phyloP scores from a whole-genome alignment of 2,888 invertebrate genomes.

The Meiosimyza decipiens region DNA sequence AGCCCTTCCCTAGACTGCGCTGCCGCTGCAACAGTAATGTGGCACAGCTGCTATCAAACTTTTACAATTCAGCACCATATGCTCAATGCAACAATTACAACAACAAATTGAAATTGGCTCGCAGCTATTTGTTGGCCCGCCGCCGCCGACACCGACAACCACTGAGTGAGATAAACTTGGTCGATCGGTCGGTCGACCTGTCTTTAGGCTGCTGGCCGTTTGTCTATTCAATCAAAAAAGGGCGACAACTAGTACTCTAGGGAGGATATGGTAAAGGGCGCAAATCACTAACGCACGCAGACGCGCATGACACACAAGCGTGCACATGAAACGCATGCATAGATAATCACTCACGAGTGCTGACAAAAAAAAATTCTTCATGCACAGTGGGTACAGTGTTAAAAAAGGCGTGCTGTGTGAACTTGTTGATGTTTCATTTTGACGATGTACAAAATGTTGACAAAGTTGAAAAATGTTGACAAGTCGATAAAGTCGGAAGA shows the following conservation, averaged over 20 bases:
- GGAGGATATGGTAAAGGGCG: background rate
- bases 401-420: too few relatives aligned
- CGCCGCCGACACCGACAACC: background rate
- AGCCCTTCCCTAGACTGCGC: too few relatives aligned
- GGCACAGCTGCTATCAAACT: background rate
- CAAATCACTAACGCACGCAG: conserved; percentile 12
- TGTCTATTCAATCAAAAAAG: conserved; percentile 23
- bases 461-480: too few relatives aligned
- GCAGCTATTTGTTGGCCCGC: background rate
- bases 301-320: too few relatives aligned
- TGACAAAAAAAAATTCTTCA: too few relatives aligned
- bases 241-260: conserved; percentile 19
- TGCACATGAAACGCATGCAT: too few relatives aligned
- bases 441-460: too few relatives aligned
- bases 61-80: background rate
- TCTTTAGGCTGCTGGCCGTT: background rate
- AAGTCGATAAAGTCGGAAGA: too few relatives aligned
- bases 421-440: too few relatives aligned
- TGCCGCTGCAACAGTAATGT: background rate
- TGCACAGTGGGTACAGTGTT: too few relatives aligned
- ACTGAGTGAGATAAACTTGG: background rate
- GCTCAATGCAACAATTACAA: conserved; percentile 3
- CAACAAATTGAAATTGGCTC: background rate
- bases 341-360: too few relatives aligned
- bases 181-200: background rate